These are phyloP conservation scores for Drosophila subobscura DNA, from an alignment of 1,140 invertebrate species.

Conservation along the genomic window DNA sequence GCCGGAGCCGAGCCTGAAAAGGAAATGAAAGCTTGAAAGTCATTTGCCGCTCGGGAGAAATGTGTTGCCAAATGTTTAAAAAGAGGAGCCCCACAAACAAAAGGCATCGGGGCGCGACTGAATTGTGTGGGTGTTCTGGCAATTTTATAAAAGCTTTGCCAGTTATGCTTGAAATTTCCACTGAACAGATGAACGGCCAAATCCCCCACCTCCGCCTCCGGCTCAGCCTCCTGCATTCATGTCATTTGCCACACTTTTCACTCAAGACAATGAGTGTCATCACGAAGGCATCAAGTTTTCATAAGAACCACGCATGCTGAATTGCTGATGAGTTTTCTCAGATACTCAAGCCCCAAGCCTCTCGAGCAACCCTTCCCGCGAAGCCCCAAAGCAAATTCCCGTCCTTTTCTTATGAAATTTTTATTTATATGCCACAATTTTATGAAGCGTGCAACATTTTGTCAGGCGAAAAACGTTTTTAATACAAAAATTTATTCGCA, in stretches of 20 bases:
- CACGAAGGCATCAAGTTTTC: conserved; percentile 73
- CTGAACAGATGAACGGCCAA: neutral
- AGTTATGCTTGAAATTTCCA: conserved; percentile 53
- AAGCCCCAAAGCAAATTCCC: neutral
- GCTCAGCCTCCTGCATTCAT: conserved; percentile 12
- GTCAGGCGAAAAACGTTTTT: conserved; percentile 19
- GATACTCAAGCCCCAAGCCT: neutral
- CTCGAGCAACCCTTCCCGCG: conserved; percentile 37
- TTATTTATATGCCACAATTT: conserved; percentile 44
- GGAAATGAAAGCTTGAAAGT: conserved; percentile 65
- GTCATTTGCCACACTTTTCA: conserved; percentile 63
- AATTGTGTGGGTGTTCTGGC: conserved; percentile 24
- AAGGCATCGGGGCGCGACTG: conserved; percentile 20
- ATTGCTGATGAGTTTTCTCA: conserved; percentile 68
- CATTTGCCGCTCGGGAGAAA: conserved; percentile 49
- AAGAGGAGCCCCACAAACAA: conserved; percentile 23
- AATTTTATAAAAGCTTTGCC: conserved; percentile 58
- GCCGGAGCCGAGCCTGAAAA: conserved; percentile 16
- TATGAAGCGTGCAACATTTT: conserved; percentile 61
- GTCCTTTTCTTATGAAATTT: conserved; percentile 23
- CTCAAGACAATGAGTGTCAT: conserved; percentile 81
- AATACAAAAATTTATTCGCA: conserved; percentile 66
- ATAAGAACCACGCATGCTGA: conserved; percentile 74
- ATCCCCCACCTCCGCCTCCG: conserved; percentile 4
- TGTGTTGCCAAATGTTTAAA: conserved; percentile 43